Evolutionary conservation across 2,888 invertebrate genomes (phyloP).

Genomic region (Scelioninae gen. 2): DNA sequence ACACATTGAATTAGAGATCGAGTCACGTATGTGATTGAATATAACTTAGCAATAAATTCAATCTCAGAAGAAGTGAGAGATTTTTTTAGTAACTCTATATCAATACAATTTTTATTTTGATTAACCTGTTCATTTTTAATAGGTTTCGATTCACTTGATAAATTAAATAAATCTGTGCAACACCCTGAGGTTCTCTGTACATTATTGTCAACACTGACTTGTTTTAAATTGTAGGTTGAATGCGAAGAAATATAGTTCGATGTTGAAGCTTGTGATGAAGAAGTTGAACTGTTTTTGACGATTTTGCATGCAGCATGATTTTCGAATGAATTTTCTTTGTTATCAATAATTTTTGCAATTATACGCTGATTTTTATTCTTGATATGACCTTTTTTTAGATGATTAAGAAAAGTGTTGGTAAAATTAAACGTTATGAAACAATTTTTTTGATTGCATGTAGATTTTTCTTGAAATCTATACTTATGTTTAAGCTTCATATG

Average conservation of each 20-base stretch:
- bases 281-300: not conserved
- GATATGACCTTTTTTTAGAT: not conserved
- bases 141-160: not conserved
- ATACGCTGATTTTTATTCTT: not conserved
- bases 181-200: not conserved
- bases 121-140: not conserved
- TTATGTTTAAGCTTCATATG: conserved; percentile 23
- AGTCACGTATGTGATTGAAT: conserved; percentile 30
- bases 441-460: conserved; percentile 4
- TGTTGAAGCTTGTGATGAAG: not conserved
- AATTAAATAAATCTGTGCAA: not conserved
- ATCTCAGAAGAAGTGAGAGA: not conserved
- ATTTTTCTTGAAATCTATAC: conserved; percentile 6
- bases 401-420: conserved; percentile 5
- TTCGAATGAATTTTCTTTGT: conserved; percentile 5
- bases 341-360: no score
- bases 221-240: conserved; percentile 9
- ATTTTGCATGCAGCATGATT: not conserved
- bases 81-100: not conserved
- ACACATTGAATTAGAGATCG: conserved; percentile 23
- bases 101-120: not conserved
- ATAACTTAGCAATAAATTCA: conserved; percentile 29
- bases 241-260: not conserved
- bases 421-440: not conserved
- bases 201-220: not conserved